These are phyloP conservation scores for Drymonia ruficornis DNA, from an alignment of 2,888 invertebrate genomes.

Conservation along the genomic window DNA sequence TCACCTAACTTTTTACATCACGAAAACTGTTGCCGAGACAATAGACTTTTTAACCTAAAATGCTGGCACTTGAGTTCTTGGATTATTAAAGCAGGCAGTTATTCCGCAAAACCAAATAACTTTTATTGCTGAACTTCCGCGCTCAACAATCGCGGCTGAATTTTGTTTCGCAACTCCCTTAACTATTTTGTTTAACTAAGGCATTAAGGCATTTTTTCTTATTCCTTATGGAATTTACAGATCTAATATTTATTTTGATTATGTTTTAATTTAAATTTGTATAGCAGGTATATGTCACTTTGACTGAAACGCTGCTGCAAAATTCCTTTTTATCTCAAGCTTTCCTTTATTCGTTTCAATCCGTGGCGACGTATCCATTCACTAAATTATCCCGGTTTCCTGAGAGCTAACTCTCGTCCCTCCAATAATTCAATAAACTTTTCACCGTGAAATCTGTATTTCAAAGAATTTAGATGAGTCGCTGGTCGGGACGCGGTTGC, in stretches of 20 bases:
- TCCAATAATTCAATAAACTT: slow-evolving; percentile 16
- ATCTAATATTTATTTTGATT: slow-evolving; percentile 15
- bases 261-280: not conserved
- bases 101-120: slow-evolving; percentile 36
- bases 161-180: slow-evolving; percentile 26
- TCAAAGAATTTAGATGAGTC: slow-evolving; percentile 4
- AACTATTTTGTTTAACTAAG: slow-evolving; percentile 25
- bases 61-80: slow-evolving; percentile 29
- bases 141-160: slow-evolving; percentile 23
- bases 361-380: slow-evolving; percentile 9
- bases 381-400: slow-evolving; percentile 1
- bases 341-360: slow-evolving; percentile 19
- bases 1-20: slow-evolving; percentile 31
- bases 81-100: slow-evolving; percentile 30
- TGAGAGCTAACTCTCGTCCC: slow-evolving; percentile 1
- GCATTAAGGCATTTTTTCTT: slow-evolving; percentile 16
- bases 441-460: slow-evolving; percentile 13
- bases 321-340: slow-evolving; percentile 24
- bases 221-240: slow-evolving; percentile 8
- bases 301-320: slow-evolving; percentile 14
- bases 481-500: slow-evolving; percentile 4
- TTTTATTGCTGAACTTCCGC: slow-evolving; percentile 34
- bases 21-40: slow-evolving; percentile 21
- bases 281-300: slow-evolving; percentile 3
- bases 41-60: slow-evolving; percentile 28